These are phyloP conservation scores for Phalacrocorax aristotelis DNA, from an alignment of 2,113 vertebrate species.

Conservation along the genomic window DNA sequence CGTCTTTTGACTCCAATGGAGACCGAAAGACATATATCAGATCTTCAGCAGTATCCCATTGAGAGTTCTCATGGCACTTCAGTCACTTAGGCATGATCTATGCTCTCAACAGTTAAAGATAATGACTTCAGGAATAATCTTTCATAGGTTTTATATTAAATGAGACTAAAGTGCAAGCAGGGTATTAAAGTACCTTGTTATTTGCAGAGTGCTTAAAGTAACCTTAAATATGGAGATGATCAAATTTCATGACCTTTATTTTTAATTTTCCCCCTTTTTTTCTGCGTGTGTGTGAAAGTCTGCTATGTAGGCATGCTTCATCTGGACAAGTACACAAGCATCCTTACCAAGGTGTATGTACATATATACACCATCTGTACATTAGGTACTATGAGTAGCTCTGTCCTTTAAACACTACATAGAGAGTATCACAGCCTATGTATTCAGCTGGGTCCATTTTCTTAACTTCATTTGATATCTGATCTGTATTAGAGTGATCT, in stretches of 20 bases:
- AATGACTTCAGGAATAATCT: slow-evolving; percentile 79
- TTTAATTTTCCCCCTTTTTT: slow-evolving; percentile 67
- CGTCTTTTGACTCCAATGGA: slow-evolving; percentile 57
- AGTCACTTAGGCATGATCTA: slow-evolving; percentile 78
- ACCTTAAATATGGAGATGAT: slow-evolving; percentile 80
- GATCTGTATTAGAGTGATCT: not conserved
- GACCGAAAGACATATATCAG: slow-evolving; percentile 72
- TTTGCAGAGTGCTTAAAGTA: slow-evolving; percentile 78
- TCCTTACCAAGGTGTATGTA: not conserved
- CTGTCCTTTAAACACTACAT: not conserved
- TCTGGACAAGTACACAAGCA: not conserved
- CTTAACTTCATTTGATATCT: not conserved
- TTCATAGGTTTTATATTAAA: slow-evolving; percentile 78
- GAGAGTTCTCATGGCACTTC: slow-evolving; percentile 66
- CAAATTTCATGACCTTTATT: slow-evolving; percentile 80
- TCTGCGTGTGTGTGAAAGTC: slow-evolving; percentile 18
- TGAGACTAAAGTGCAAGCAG: slow-evolving; percentile 75
- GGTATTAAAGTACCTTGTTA: slow-evolving; percentile 76
- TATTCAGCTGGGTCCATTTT: not conserved
- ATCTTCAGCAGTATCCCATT: slow-evolving; percentile 51
- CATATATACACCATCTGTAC: not conserved
- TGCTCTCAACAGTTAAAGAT: slow-evolving; percentile 77
- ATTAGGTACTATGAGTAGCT: not conserved
- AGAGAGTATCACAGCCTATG: not conserved
- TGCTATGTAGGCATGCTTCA: not conserved